Conservation (phyloP, 2,113 vertebrate genomes). For the Pithys albifrons region DNA sequence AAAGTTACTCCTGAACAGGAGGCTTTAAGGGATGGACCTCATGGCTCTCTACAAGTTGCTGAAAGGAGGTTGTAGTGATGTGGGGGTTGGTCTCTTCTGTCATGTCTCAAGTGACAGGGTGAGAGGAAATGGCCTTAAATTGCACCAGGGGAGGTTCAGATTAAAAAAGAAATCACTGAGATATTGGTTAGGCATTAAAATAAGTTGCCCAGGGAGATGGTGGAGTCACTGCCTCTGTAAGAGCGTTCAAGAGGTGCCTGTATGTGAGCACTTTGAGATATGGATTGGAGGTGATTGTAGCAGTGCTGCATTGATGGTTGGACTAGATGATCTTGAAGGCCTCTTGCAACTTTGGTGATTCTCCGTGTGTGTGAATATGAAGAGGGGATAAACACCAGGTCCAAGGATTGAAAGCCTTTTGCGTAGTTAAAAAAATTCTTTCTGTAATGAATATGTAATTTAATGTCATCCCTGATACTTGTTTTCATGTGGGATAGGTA, state of each 20-base stretch:
- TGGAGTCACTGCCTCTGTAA: not conserved
- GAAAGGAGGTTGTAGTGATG: not conserved
- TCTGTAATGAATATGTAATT: not conserved
- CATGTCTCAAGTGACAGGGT: not conserved
- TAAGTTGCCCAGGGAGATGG: not conserved
- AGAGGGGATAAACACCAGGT: not conserved
- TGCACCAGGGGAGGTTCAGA: not conserved
- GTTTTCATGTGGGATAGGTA: not conserved
- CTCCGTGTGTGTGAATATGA: not conserved
- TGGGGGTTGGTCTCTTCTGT: not conserved
- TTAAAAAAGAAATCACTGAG: not conserved
- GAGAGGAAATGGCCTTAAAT: not conserved
- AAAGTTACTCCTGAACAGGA: not conserved
- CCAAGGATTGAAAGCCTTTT: not conserved
- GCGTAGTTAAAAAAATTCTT: not conserved
- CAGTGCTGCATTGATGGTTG: not conserved
- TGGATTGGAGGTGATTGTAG: not conserved
- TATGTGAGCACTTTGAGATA: not conserved
- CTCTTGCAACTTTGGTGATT: not conserved
- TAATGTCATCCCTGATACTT: not conserved
- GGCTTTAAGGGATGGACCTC: not conserved
- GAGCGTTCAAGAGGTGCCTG: not conserved
- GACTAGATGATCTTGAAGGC: not conserved
- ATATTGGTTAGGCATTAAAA: not conserved
- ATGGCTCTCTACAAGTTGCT: not conserved